Evolutionary conservation across 2,888 invertebrate species (phyloP).

Genomic region (Helleia helle): DNA sequence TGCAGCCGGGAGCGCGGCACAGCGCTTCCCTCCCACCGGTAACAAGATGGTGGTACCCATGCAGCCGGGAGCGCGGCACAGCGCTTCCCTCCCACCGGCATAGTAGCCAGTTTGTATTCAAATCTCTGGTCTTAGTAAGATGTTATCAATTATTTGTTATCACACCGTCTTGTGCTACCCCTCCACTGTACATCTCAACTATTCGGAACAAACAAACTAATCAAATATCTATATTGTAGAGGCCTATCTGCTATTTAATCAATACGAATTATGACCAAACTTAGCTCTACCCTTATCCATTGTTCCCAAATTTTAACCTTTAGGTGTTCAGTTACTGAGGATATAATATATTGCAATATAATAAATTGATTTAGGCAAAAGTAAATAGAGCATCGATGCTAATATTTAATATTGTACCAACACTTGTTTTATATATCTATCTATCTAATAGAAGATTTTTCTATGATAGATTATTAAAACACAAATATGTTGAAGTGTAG

Average conservation of each 20-base stretch:
- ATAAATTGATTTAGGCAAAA: background rate
- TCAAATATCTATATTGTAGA: conserved; percentile 5
- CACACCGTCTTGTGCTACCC: background rate
- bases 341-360: background rate
- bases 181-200: background rate
- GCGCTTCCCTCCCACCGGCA: too few species aligned
- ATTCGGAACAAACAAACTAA: conserved; percentile 2
- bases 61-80: too few species aligned
- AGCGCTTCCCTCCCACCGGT: too few species aligned
- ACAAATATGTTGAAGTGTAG: too few species aligned
- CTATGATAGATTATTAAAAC: too few species aligned
- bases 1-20: too few species aligned
- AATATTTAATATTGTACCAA: too few species aligned
- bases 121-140: background rate
- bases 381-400: too few species aligned
- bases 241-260: conserved; percentile 7
- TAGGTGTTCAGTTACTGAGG: background rate
- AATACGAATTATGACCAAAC: background rate
- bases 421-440: too few species aligned
- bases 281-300: background rate
- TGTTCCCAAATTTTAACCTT: background rate
- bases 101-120: too few species aligned
- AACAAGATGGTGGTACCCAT: too few species aligned
- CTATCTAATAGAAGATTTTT: too few species aligned
- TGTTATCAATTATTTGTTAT: background rate